These are phyloP conservation scores for Rhincodon typus DNA, from an alignment of 2,797 vertebrate genomes.

Conservation along the genomic window DNA sequence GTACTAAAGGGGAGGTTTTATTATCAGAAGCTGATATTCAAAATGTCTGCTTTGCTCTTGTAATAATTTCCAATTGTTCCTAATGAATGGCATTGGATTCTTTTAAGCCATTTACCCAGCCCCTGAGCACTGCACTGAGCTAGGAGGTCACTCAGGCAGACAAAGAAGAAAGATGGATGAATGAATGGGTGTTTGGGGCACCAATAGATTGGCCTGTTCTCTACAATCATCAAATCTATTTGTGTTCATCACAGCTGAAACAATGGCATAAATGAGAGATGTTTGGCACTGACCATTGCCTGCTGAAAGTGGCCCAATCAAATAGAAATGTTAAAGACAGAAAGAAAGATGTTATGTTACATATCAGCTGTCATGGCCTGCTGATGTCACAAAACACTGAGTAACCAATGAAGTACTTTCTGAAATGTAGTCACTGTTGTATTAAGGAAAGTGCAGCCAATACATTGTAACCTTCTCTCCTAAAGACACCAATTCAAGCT, in stretches of 20 bases:
- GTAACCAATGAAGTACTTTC: neutral
- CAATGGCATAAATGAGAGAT: neutral
- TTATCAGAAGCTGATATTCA: neutral
- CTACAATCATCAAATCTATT: neutral
- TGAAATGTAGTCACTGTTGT: neutral
- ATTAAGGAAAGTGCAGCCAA: neutral
- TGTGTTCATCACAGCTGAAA: neutral
- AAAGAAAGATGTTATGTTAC: neutral
- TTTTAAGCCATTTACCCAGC: neutral
- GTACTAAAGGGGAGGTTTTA: neutral
- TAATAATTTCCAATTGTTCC: neutral
- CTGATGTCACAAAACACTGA: neutral
- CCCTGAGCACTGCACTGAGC: neutral
- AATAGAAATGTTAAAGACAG: neutral
- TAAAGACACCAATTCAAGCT: neutral
- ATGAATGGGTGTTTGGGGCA: neutral
- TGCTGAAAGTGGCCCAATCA: neutral
- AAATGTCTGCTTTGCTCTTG: neutral
- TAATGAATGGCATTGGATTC: neutral
- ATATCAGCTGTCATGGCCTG: neutral
- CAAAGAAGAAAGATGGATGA: neutral
- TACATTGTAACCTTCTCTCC: neutral
- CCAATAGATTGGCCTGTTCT: neutral
- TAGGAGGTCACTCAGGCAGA: neutral
- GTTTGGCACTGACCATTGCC: neutral